phyloP scores from a whole-genome alignment of 2,113 vertebrate genomes.

The Paradisaea rubra region DNA sequence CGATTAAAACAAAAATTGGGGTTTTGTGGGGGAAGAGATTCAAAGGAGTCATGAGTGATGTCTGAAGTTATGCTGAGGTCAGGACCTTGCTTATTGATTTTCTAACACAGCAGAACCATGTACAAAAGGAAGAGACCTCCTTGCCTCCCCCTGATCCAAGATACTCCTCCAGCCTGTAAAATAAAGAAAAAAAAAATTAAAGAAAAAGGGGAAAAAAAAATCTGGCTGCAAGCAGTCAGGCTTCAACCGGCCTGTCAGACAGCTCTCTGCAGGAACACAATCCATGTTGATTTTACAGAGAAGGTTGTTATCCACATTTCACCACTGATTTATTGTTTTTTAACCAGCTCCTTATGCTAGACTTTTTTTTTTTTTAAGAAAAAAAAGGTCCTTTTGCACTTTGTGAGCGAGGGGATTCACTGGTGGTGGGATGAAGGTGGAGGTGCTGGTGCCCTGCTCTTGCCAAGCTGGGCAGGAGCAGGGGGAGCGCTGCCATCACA shows the following conservation, averaged over 20 bases:
- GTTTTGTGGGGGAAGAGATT: background rate
- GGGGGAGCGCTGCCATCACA: background rate
- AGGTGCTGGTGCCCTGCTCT: constrained; percentile 15
- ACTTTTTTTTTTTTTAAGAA: background rate
- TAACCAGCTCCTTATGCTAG: constrained; percentile 84
- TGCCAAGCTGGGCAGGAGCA: background rate
- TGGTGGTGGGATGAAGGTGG: constrained; percentile 19
- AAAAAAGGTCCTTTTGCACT: constrained; percentile 63
- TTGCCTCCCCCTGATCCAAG: background rate
- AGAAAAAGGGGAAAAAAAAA: background rate
- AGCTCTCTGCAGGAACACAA: constrained; percentile 77
- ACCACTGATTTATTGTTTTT: constrained; percentile 85
- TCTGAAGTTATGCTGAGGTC: constrained; percentile 63
- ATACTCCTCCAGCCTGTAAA: background rate
- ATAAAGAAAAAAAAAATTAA: background rate
- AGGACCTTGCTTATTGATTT: constrained; percentile 66
- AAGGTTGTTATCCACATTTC: constrained; percentile 84
- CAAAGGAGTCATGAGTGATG: constrained; percentile 46
- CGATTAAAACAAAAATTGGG: background rate
- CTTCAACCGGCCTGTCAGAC: constrained; percentile 72
- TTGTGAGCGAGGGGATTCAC: background rate
- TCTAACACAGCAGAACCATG: constrained; percentile 49
- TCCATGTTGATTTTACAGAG: constrained; percentile 84
- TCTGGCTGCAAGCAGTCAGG: constrained; percentile 62
- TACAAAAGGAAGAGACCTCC: constrained; percentile 53